Evolutionary conservation across 2,797 vertebrate species (phyloP), one percentile per base, ranked within the genome.

Genomic region (Okamejei kenojei): DNA sequence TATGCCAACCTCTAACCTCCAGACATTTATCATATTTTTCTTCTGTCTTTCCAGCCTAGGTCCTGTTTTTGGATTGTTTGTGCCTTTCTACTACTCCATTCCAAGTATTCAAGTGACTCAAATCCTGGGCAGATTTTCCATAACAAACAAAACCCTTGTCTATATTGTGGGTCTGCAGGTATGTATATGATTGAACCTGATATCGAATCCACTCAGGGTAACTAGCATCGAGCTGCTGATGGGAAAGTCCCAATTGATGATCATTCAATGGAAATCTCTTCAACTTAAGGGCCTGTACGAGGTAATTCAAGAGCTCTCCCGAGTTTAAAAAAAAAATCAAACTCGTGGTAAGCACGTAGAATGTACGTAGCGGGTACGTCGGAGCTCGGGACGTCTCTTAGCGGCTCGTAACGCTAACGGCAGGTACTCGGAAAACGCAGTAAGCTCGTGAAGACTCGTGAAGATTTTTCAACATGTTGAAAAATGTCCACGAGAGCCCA

Each of bases 81-180:
- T 99, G 96, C 99, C 99, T 95, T 99, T 99, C 97, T 99, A 98
- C 96, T 95, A 95, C 94, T 97, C 98, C 93, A 97, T 99, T 95
- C 99, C 99, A 84, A 97, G 95, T 95, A 96, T 99, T 94, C 98
- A 98, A 77, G 97, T 99, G 96, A 98, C 98, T 93, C 98, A 98
- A 94, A 95, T 99, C 93, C 96, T 99, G 95, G 98, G 98, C 58
- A 97, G 97, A 80, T 96, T 99, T 95, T 96, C 97, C 94, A 97
- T 99, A 96, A 99, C 98, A 94, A 99, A 99, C 97, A 99, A 99
- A 96, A 98, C 98, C 65, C 95, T 99, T 95, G 97, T 99, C 95
- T 99, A 99, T 95, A 96, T 99, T 93, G 95, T 98, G 95, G 97
- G 97, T 94, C 96, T 98, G 61, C 97, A 98, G 97, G 97, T 98